A percentile compares a stretch with the other conserved stretches of the same genome.
Evolutionary conservation across 2,888 invertebrate species (phyloP).

Genomic region (Ephialtes manifestator): DNA sequence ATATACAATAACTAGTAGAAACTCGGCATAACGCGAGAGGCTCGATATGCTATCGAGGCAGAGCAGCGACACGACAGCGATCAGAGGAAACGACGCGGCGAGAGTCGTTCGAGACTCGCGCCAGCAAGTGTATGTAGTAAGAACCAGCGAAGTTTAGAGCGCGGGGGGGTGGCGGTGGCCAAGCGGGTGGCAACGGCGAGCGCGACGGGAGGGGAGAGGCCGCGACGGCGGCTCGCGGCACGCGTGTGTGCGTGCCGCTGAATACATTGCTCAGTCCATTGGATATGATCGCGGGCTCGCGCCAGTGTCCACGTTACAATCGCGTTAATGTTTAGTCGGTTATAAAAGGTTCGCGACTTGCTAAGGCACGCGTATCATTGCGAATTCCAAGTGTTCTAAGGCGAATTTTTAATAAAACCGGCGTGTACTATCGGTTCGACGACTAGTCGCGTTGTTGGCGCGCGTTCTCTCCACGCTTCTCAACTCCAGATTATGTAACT

Average conservation of each 20-base stretch:
- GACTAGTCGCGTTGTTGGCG: constrained; percentile 62
- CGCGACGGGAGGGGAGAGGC: not conserved
- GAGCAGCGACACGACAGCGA: not conserved
- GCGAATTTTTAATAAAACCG: no score
- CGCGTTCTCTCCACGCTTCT: constrained; percentile 61
- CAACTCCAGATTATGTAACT: constrained; percentile 81
- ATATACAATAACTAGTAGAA: no score
- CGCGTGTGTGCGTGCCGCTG: constrained; percentile 68
- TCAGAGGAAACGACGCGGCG: not conserved
- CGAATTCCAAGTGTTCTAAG: not conserved
- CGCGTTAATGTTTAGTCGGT: constrained; percentile 59
- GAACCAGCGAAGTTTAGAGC: no score
- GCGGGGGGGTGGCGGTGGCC: not conserved
- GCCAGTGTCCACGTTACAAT: constrained; percentile 77
- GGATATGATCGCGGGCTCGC: constrained; percentile 68
- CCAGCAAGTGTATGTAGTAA: no score
- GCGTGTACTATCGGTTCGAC: not conserved
- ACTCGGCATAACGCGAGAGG: no score
- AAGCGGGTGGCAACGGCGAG: not conserved
- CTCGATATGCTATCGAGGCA: no score
- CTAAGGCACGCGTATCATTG: not conserved
- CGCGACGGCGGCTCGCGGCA: constrained; percentile 14
- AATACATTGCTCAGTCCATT: constrained; percentile 73
- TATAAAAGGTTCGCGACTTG: constrained; percentile 22
- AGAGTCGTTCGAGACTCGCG: no score